Base-by-base conservation (phyloP, 2,797 vertebrate species). In the Gallinago solitaria region DNA sequence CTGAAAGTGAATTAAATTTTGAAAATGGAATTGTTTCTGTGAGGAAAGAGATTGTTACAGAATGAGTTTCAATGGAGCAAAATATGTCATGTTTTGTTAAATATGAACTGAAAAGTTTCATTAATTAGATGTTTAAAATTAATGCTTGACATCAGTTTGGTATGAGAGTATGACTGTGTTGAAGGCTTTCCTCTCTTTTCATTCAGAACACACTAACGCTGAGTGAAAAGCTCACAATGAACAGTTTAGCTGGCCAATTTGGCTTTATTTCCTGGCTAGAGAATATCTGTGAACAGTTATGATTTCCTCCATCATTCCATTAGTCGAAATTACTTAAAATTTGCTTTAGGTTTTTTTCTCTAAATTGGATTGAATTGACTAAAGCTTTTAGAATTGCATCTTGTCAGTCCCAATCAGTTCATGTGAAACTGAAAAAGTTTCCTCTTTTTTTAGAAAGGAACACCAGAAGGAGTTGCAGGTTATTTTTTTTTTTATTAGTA, bases 301-400 rank as follows among this genome's bases (percentile, higher is more conserved):
- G 74, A 94, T 95, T 97, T 93, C 74, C 71, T 91, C 63, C 80
- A 82, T 94, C 70, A 57, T 94, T 94, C 57, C 77, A 94, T 96
- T 96, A 90, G 80, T 90, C 0, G 0, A 87, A 93, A 95, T 90
- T 53, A 84, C 70, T 87, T 86, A 60, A 73, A 79, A 89, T 87
- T 90, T 87, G 20, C 3, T 82, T 48, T 57, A 21, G 48, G 0
- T 39, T 89, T 91, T 91, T 99, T 99, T 98, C 95, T 97, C 96
- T 98, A 98, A 99, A 99, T 98, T 98, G 97, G 98, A 99, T 99
- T 97, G 99, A 97, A 97, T 97, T 94, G 96, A 98, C 98, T 98
- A 98, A 98, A 97, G 96, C 97, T 97, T 98, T 99, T 99, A 98
- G 97, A 97, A 96, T 98, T 98, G 98, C 95, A 98, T 98, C 97